Evolutionary conservation across 2,113 vertebrate genomes (phyloP), one percentile per base, ranked within the genome.

Genomic region (Monopterus albus): DNA sequence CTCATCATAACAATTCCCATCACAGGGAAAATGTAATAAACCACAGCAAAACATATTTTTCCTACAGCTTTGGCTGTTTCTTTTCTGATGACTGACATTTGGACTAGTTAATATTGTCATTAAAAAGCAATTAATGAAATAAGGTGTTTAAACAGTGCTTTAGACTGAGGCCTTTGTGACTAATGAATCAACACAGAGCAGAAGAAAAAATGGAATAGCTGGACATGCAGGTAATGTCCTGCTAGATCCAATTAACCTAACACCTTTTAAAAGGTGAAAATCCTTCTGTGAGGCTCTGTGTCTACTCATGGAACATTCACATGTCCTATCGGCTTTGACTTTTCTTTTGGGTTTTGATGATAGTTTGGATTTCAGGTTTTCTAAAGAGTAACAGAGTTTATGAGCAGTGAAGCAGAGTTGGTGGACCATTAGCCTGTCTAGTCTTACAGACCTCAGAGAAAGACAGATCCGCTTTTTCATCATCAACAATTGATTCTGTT

Each of bases 41-140:
- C 72, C 52, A 36, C 51, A 78, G 68, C 70, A 79, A 86, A 81
- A 74, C 75, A 77, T 53, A 78, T 63, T 75, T 85, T 84, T 82
- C 80, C 79, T 72, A 56, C 12, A 60, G 47, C 47, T 66, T 81
- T 79, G 78, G 79, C 85, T 14, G 47, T 65, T 52, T 76, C 42
- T 61, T 72, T 68, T 62, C 66, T 56, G 67, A 77, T 91, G 88
- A 91, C 70, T 87, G 88, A 90, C 90, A 91, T 70, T 55, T 55
- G 9, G 29, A 76, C 86, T 82, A 75, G 85, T 88, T 87, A 90
- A 82, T 35, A 8, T 71, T 51, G 79, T 89, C 81, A 70, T 91
- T 91, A 92, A 91, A 85, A 86, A 84, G 56, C 75, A 83, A 79
- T 89, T 88, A 86, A 86, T 88, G 86, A 90, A 93, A 91, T 82